phyloP scores from a whole-genome alignment of 2,113 vertebrate genomes.

The Phocoena phocoena region DNA sequence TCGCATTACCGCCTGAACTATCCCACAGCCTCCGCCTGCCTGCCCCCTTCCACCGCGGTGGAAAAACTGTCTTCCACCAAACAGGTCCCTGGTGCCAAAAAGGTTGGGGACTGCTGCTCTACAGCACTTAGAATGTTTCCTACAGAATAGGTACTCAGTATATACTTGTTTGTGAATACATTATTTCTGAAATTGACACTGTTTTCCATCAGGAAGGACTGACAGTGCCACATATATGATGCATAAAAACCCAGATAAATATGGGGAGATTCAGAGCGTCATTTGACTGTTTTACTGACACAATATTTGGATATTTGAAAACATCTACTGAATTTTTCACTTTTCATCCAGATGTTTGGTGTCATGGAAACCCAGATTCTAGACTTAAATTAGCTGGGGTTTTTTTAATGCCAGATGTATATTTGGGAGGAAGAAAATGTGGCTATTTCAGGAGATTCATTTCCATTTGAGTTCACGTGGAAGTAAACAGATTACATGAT shows the following conservation, averaged over 20 bases:
- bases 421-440: slow-evolving; percentile 60
- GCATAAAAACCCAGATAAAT: slow-evolving; percentile 28
- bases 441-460: slow-evolving; percentile 60
- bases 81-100: too few relatives aligned
- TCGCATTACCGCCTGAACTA: too few relatives aligned
- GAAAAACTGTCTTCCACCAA: too few relatives aligned
- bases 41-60: too few relatives aligned
- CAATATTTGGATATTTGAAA: slow-evolving; percentile 67
- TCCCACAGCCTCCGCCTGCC: too few relatives aligned
- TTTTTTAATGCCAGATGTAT: slow-evolving; percentile 55
- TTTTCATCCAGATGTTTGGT: slow-evolving; percentile 72
- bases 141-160: neutral
- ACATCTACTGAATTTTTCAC: slow-evolving; percentile 56
- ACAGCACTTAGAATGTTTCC: neutral
- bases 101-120: neutral
- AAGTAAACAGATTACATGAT: slow-evolving; percentile 61
- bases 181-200: slow-evolving; percentile 4
- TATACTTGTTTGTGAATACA: neutral
- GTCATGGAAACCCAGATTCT: slow-evolving; percentile 60
- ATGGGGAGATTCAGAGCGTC: slow-evolving; percentile 22
- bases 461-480: slow-evolving; percentile 51
- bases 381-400: slow-evolving; percentile 56
- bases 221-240: neutral
- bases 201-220: slow-evolving; percentile 33
- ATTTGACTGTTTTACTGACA: slow-evolving; percentile 61